Evolutionary conservation across 2,797 vertebrate genomes (phyloP).

Genomic region (Sebastes cheni): DNA sequence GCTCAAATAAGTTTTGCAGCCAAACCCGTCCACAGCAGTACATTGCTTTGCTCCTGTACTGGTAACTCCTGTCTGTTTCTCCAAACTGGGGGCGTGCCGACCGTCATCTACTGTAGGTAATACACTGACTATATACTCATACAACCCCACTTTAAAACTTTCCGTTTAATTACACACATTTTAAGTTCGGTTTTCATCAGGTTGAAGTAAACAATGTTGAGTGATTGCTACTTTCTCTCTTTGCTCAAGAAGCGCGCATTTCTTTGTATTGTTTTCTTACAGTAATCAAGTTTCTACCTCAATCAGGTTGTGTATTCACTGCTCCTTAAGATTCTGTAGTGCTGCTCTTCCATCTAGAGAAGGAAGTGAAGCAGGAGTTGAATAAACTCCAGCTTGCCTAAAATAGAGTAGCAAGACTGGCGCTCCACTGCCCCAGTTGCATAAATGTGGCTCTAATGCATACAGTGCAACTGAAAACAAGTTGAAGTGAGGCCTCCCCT

Average conservation of each 20-base stretch:
- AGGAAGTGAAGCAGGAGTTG: constrained; percentile 10
- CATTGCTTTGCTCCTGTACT: too few relatives aligned
- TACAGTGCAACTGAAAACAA: constrained; percentile 10
- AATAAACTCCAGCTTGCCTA: constrained; percentile 20
- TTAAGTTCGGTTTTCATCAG: neutral
- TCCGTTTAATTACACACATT: neutral
- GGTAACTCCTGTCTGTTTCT: too few relatives aligned
- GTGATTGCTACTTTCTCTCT: neutral
- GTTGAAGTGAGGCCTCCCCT: constrained; percentile 4
- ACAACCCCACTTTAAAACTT: too few relatives aligned
- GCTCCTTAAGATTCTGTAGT: neutral
- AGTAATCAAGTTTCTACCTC: neutral
- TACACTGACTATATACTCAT: too few relatives aligned
- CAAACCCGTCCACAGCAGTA: too few relatives aligned
- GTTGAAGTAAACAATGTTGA: neutral
- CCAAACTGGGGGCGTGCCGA: too few relatives aligned
- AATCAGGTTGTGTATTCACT: neutral
- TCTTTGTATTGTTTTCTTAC: neutral
- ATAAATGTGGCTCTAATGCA: constrained; percentile 38
- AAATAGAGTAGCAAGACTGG: constrained; percentile 43
- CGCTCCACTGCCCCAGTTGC: constrained; percentile 53
- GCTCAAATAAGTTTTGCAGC: too few relatives aligned
- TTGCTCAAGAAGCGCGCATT: too few relatives aligned
- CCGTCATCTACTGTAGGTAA: too few relatives aligned
- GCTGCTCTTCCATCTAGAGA: constrained; percentile 12